Evolutionary conservation across 1,140 invertebrate genomes (phyloP).

Genomic region (Tetramorium alpestre): DNA sequence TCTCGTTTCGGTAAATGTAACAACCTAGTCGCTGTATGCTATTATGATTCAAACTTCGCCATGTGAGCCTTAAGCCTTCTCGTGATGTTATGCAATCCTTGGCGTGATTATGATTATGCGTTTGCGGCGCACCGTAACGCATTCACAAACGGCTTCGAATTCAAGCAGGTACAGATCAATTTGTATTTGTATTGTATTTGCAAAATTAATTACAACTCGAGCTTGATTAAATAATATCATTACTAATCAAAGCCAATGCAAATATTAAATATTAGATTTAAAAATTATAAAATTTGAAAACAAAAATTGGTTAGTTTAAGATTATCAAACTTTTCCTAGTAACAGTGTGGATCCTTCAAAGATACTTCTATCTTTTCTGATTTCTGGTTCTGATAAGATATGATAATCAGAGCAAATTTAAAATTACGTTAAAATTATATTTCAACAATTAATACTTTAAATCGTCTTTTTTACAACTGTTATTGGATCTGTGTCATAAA

Average conservation of each 20-base stretch:
- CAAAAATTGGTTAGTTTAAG: neutral
- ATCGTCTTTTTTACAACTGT: neutral
- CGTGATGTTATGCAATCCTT: conserved; percentile 10
- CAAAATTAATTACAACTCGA: neutral
- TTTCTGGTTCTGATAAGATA: neutral
- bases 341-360: neutral
- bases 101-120: neutral
- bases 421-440: neutral
- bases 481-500: neutral
- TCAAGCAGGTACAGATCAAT: neutral
- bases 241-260: neutral
- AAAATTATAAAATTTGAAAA: neutral
- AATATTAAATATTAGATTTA: neutral
- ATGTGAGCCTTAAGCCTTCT: neutral
- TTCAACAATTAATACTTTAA: neutral
- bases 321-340: neutral
- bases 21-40: neutral
- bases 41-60: conserved; percentile 16
- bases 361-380: neutral
- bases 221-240: neutral
- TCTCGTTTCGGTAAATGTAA: conserved; percentile 24
- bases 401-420: too few relatives aligned
- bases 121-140: neutral
- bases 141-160: neutral
- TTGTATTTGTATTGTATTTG: neutral